phyloP scores from a whole-genome alignment of 2,797 vertebrate species.

The Sebastes taczanowskii region DNA sequence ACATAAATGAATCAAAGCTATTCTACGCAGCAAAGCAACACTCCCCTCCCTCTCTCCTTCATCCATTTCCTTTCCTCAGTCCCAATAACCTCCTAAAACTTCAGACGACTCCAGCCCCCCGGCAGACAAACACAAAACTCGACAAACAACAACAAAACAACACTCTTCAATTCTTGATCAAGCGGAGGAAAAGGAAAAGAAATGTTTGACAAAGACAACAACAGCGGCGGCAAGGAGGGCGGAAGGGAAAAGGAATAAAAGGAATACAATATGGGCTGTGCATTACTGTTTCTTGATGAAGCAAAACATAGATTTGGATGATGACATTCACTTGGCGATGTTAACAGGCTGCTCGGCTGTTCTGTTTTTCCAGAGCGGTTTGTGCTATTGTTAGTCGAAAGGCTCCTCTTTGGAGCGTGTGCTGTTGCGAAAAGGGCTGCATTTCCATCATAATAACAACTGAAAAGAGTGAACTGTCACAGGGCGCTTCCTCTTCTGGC shows the following conservation, averaged over 20 bases:
- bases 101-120: constrained; percentile 20
- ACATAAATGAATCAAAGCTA: constrained; percentile 55
- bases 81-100: constrained; percentile 41
- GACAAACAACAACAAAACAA: constrained; percentile 55
- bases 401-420: constrained; percentile 22
- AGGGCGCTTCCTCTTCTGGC: constrained; percentile 48
- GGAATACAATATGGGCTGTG: constrained; percentile 55
- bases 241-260: constrained; percentile 53
- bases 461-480: constrained; percentile 67
- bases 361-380: constrained; percentile 24
- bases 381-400: constrained; percentile 38
- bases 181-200: constrained; percentile 45
- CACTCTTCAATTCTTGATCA: constrained; percentile 54
- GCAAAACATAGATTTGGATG: constrained; percentile 52
- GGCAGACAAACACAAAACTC: constrained; percentile 18
- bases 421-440: constrained; percentile 40
- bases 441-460: constrained; percentile 70
- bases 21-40: not conserved
- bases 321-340: constrained; percentile 46
- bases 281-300: constrained; percentile 54
- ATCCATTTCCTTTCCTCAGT: constrained; percentile 24
- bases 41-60: not conserved
- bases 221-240: constrained; percentile 6
- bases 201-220: constrained; percentile 38
- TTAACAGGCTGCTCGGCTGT: constrained; percentile 49